Percentiles rank a stretch among this genome's conserved stretches.
phyloP scores from a whole-genome alignment of 2,113 vertebrate species.

The Psephotus haematonotus region DNA sequence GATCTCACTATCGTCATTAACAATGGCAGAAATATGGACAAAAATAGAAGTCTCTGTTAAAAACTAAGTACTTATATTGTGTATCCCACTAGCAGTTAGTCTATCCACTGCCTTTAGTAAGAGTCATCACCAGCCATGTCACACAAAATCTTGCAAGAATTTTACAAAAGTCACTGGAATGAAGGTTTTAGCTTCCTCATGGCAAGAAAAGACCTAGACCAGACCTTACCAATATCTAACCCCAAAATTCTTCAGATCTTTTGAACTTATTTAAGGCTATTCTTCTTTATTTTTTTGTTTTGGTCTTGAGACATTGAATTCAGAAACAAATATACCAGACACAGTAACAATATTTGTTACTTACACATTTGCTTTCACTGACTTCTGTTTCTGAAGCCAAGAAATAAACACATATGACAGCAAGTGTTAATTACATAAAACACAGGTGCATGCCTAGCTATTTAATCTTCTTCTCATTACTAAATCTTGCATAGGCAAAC shows the following conservation, averaged over 20 bases:
- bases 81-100: background rate
- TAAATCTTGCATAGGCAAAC: background rate
- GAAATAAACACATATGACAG: background rate
- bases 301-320: background rate
- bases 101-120: background rate
- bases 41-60: background rate
- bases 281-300: background rate
- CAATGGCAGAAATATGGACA: background rate
- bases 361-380: background rate
- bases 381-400: background rate
- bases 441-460: background rate
- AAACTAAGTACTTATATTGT: background rate
- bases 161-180: background rate
- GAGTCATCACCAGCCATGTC: background rate
- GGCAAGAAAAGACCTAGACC: background rate
- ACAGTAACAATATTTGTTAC: background rate
- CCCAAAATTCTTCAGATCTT: background rate
- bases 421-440: background rate
- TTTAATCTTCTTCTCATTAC: background rate
- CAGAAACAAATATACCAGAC: background rate
- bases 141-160: background rate
- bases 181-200: background rate
- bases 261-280: background rate
- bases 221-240: background rate
- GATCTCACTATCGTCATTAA: background rate